Percentiles rank a stretch among this genome's conserved stretches.
Evolutionary conservation across 2,113 vertebrate species (phyloP).

Genomic region (Tinamus guttatus): DNA sequence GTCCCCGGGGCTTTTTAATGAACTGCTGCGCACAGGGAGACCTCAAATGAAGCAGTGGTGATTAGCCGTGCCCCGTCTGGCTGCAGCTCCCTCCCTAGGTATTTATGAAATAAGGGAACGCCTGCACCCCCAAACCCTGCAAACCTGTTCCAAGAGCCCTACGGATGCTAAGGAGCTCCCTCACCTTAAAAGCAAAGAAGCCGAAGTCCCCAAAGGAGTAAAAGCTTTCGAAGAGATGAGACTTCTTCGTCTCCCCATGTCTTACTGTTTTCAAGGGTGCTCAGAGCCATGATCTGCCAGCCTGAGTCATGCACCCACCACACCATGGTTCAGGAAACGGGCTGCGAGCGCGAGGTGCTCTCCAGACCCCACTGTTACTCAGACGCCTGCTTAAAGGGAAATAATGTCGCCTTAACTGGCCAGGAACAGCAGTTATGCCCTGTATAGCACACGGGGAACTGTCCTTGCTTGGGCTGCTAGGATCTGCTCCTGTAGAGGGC

Average conservation of each 20-base stretch:
- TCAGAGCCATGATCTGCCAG: neutral
- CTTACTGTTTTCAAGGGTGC: rapidly evolving
- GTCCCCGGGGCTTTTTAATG: constrained; percentile 34
- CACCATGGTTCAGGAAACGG: neutral
- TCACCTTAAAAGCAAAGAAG: neutral
- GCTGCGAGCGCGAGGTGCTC: neutral
- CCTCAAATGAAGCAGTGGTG: neutral
- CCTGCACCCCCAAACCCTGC: neutral
- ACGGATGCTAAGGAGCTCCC: neutral
- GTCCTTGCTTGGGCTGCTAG: neutral
- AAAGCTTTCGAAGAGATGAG: neutral
- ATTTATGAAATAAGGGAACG: neutral
- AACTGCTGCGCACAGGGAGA: constrained; percentile 19
- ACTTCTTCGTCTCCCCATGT: neutral
- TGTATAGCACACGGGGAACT: neutral
- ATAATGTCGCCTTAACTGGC: no score
- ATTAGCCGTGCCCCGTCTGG: neutral
- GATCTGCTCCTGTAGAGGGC: neutral
- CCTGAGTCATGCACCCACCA: neutral
- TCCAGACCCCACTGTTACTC: neutral
- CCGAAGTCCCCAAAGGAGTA: neutral
- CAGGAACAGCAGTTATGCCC: neutral
- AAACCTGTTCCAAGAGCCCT: neutral
- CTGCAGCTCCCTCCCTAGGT: neutral
- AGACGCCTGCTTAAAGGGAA: neutral